These are phyloP conservation scores for Thaumetopoea pityocampa DNA, from an alignment of 1,140 invertebrate species.

Conservation along the genomic window DNA sequence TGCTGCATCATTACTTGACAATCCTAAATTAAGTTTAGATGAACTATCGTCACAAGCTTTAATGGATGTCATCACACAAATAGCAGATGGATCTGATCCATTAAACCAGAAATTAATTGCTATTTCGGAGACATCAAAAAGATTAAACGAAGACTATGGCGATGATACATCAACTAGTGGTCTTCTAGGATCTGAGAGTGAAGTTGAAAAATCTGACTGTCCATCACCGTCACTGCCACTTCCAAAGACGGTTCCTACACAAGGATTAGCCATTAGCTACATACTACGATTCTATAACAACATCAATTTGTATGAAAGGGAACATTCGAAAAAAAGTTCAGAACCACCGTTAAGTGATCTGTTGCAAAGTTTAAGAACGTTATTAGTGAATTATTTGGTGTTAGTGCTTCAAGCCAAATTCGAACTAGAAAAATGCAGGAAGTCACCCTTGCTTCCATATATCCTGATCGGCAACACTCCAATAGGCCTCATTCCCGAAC, in stretches of 20 bases:
- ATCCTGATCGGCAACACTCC: constrained; percentile 60
- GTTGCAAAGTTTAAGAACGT: constrained; percentile 57
- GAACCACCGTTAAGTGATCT: constrained; percentile 74
- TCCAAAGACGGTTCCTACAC: constrained; percentile 55
- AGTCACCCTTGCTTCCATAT: constrained; percentile 63
- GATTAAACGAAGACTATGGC: constrained; percentile 52
- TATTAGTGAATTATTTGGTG: constrained; percentile 65
- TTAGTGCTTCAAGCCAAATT: constrained; percentile 59
- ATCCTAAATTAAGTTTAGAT: constrained; percentile 67
- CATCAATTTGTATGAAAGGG: constrained; percentile 81
- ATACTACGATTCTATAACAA: constrained; percentile 82
- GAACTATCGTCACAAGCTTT: constrained; percentile 79
- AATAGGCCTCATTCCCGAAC: constrained; percentile 61
- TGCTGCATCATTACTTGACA: constrained; percentile 71
- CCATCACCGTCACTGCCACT: constrained; percentile 53
- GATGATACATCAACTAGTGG: constrained; percentile 53
- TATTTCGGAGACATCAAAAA: constrained; percentile 67
- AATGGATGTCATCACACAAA: constrained; percentile 82
- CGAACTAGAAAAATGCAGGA: constrained; percentile 51
- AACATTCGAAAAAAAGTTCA: constrained; percentile 83
- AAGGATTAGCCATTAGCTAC: constrained; percentile 77
- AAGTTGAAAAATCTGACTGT: constrained; percentile 50
- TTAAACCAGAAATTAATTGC: constrained; percentile 76
- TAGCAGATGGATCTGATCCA: constrained; percentile 79
- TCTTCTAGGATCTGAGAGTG: constrained; percentile 43